Base-by-base conservation (phyloP, 2,113 vertebrate species). In the Triplophysa rosa region DNA sequence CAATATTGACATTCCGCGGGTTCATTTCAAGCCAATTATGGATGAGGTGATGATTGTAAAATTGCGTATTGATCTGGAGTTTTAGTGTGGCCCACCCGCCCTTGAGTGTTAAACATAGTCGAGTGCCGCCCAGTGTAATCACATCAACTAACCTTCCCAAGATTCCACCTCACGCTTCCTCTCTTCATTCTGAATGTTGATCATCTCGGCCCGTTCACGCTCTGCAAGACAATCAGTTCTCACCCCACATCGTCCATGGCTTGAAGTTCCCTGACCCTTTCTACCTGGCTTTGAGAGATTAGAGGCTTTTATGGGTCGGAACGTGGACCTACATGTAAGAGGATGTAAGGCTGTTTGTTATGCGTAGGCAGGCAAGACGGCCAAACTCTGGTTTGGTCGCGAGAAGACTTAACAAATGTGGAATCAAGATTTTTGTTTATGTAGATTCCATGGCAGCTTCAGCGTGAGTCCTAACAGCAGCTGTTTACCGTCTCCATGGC, bases 1-100 rank as follows among this genome's bases (percentile, higher is more conserved):
- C 47, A 24, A 54, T 80, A 80, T 80, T 78, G 67, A 84, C 66
- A 33, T 70, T 73, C 24, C 54, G 74, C 66, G 56, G 26, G 77
- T 84, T 82, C 74, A 83, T 83, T 82, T 84, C 69, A 84, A 58
- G 26, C 74, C 80, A 77, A 67, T 72, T 80, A 82, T 82, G 82
- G 69, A 77, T 26, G 81, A 71, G 40, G 58, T 77, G 80, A 86
- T 75, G 52, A 78, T 75, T 85, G 68, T 78, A 66, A 82, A 83
- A 71, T 82, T 73, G 77, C n/a, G 10, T 74, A 74, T 86, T 74
- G 81, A 86, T 82, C 78, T 33, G 19, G 67, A 69, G 63, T 79
- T 82, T 82, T 74, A 67, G 80, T 66, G 45, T 65, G 76, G 59
- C 69, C 59, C 61, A 29, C 52, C 45, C 78, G 33, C 71, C 69